Percentiles rank a stretch among this genome's conserved stretches.
Evolutionary conservation across 2,888 invertebrate genomes (phyloP).

Genomic region (Oscheius onirici): DNA sequence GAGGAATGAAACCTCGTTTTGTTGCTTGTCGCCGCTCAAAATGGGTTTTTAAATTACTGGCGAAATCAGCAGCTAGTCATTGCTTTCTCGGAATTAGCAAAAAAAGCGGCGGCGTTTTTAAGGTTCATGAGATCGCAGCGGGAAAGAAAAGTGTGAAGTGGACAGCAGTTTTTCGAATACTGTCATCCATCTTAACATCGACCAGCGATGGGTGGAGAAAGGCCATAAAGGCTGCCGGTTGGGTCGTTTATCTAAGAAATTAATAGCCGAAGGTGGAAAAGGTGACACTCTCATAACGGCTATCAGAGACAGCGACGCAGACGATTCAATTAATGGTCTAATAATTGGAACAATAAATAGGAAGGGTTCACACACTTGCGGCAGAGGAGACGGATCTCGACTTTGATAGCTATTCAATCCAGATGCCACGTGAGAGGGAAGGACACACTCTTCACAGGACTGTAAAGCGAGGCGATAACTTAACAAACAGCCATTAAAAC

Average conservation of each 20-base stretch:
- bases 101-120: too few species aligned
- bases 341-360: slow-evolving; percentile 4
- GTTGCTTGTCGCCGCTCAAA: too few species aligned
- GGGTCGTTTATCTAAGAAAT: slow-evolving; percentile 30
- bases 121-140: background rate
- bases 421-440: slow-evolving; percentile 21
- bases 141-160: background rate
- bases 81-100: too few species aligned
- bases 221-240: slow-evolving; percentile 31
- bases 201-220: slow-evolving; percentile 22
- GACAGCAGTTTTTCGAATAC: slow-evolving; percentile 23
- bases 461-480: slow-evolving; percentile 27
- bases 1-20: too few species aligned
- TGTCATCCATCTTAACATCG: slow-evolving; percentile 26
- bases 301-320: slow-evolving; percentile 6
- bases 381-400: background rate
- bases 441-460: slow-evolving; percentile 10
- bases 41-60: too few species aligned
- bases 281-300: slow-evolving; percentile 15
- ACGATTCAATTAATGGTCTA: background rate
- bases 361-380: background rate
- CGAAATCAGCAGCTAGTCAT: too few species aligned
- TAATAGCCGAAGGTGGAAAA: slow-evolving; percentile 30
- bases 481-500: slow-evolving; percentile 29
- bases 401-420: slow-evolving; percentile 27